Base-by-base conservation (phyloP, 2,888 invertebrate species). In the Villa cingulata region DNA sequence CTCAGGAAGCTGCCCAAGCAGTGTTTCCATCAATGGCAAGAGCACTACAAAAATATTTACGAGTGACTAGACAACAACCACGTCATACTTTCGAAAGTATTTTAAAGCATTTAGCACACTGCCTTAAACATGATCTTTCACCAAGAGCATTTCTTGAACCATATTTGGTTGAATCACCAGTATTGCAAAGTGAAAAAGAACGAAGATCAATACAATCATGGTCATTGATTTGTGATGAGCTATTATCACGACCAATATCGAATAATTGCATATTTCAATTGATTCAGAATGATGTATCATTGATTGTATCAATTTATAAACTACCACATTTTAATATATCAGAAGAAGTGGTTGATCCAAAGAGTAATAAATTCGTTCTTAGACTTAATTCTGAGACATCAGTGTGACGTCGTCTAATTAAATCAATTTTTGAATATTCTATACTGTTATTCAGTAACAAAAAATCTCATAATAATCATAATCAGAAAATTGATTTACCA, bases 1-100 rank as follows among this genome's bases (percentile, higher is more conserved):
- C 96, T 0, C 81, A 89, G 58, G 96, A 96, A 71, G 96, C 97
- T 4, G 97, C 97, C 0, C 91, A 94, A 66, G 92, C 96, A 0
- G 91, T 98, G 48, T 97, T 98, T 64, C 96, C 96, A 2, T 92
- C 94, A 9, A 83, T 98, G 75, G 92, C 96, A 0, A 78, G 95
- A 48, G 89, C 97, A 2, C 73, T 98, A 54, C 96, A 96, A 72
- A 97, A 98, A 70, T 98, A 89, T 70, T 73, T 98, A 49, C 80
- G 96, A 12, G 86, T 95, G 3, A 98, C 97, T 0, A 72, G 96
- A 0, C 96, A 97, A 64, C 97, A 97, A 66, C 95, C 96, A 0
- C 74, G 92, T 46, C 95, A 97, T 68, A 88, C 91, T 0, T 91
- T 95, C 44, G 95, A 96, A 62, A 83, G 86, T 19, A 95, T 97